Evolutionary conservation across 2,113 vertebrate species (phyloP).

Genomic region (Nyctereutes procyonoides): DNA sequence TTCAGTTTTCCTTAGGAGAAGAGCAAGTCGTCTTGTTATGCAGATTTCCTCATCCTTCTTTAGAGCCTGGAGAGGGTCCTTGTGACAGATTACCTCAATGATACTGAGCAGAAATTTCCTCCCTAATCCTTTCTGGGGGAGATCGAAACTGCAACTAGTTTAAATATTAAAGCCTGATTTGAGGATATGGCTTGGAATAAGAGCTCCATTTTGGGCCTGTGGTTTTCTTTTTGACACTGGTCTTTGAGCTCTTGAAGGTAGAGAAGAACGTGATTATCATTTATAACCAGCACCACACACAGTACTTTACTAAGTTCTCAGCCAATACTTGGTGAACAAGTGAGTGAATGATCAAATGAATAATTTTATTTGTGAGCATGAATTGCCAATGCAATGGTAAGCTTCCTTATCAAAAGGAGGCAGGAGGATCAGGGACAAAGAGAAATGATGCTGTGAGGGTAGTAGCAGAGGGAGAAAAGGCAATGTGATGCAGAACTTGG

Average conservation of each 20-base stretch:
- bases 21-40: background rate
- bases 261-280: background rate
- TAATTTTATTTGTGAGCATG: background rate
- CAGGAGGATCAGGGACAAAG: background rate
- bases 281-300: background rate
- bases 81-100: background rate
- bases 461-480: background rate
- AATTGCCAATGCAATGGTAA: no score
- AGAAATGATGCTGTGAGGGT: background rate
- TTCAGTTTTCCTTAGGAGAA: background rate
- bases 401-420: background rate
- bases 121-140: background rate
- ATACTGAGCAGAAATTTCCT: background rate
- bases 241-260: background rate
- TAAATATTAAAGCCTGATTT: background rate
- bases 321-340: background rate
- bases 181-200: background rate
- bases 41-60: background rate
- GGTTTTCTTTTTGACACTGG: background rate
- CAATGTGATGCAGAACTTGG: fast-evolving
- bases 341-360: background rate
- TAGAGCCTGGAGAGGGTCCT: background rate
- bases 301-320: background rate
- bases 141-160: background rate
- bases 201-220: background rate